Base-by-base conservation (phyloP, 2,888 invertebrate genomes). In the Drosophila nigricruria region DNA sequence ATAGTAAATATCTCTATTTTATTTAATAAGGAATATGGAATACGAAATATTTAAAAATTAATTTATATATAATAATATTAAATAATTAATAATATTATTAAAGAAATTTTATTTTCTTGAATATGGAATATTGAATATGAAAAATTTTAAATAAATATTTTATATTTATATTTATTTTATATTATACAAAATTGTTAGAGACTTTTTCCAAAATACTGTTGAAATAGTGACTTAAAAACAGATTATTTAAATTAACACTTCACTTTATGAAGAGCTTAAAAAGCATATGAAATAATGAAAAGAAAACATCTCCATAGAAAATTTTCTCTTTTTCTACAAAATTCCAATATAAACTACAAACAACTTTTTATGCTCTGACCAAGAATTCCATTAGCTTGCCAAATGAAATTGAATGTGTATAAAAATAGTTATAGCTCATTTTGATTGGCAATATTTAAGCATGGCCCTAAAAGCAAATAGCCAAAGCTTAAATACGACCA, bases 341-440 rank as follows among this genome's bases (percentile, higher is more conserved):
- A 23, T 16, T 25, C 25, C 0, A n/a, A 47, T 9, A 47, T n/a
- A 50, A 32, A 34, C 32, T 34, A 16, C 30, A 30, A 18, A 1
- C 27, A 12, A 12, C 10, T 18, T 25, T 20, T 36, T 30, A 36
- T 59, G 30, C 20, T 8, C 30, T 25, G 1, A 12, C 49, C 18
- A 12, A 18, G 30, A 30, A 20, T 12, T 30, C 30, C 30, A 49
- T 49, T 49, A 49, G 14, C 30, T 49, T 6, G 30, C 14, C 49
- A 52, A 40, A 60, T 42, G 9, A 63, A 63, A 38, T 47, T 36
- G 30, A 49, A 38, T 36, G 52, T 18, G 25, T 38, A 54, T 54
- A 38, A 38, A 38, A 54, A 54, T 38, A 54, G 53, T 54, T 54
- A 45, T 57, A 34, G 43, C n/a, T 43, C 32, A 57, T 45, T 57